Base-by-base conservation (phyloP, 2,797 vertebrate genomes). In the Aldrovandia affinis region DNA sequence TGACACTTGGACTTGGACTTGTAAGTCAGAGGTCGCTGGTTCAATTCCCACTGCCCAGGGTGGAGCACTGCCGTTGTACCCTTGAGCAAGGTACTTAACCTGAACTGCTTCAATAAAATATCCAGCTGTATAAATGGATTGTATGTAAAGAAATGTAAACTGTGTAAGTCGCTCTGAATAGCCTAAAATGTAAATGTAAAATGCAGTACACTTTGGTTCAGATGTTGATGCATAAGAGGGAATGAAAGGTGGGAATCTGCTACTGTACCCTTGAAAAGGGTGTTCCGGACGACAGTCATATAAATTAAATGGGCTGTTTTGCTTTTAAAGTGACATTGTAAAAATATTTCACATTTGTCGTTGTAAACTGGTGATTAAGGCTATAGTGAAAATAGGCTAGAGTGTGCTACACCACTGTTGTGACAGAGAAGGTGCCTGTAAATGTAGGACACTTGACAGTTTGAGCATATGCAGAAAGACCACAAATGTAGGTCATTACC, bases 401-500 rank as follows among this genome's bases (percentile, higher is more conserved):
- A 70, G 42, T 85, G 78, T 87, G 73, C 83, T 39, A 25, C 86
- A 44, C 14, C 2, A 83, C 86, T 89, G 88, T 87, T 90, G 89
- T 93, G 87, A 90, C 59, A 80, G 75, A 89, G 85, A 89, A 89
- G 85, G 85, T 83, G 78, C 80, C 78, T 86, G 61, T 84, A 77
- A 5, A 95, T 93, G 84, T 93, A 90, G 94, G 87, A 68, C 93
- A 89, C 10, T 84, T 90, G 85, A 86, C 89, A 88, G 88, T 86
- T 86, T 90, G 80, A 89, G 55, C 65, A 28, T 82, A 81, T 83
- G 52, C 22, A 82, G 75, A 85, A 89, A 93, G 86, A 90, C 93
- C 93, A 91, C 93, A 85, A 86, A 95, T 93, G 52, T 96, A 94
- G 95, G 95, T 95, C 95, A 95, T 4, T 87, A 85, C 87, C 87